A percentile compares a stretch with the other conserved stretches of the same genome.
Evolutionary conservation across 2,888 invertebrate genomes (phyloP).

Genomic region (Hoplodrina ambigua): DNA sequence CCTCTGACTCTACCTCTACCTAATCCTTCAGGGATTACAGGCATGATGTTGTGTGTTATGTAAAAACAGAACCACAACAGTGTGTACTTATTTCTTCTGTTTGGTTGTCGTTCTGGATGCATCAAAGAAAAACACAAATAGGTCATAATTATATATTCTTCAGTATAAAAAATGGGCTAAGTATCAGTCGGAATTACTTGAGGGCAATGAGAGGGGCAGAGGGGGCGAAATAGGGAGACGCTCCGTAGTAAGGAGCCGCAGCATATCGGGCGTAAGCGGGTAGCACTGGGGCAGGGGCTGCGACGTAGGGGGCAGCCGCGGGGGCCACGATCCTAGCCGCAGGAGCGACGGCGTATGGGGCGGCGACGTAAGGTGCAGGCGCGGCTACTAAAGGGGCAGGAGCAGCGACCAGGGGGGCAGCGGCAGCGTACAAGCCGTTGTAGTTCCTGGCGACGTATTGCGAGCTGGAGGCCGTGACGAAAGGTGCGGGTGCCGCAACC

Average conservation of each 20-base stretch:
- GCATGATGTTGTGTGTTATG: too few relatives aligned
- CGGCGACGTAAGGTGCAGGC: constrained; percentile 48
- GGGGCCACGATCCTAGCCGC: constrained; percentile 64
- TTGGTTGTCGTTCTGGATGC: not conserved
- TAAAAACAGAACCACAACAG: too few relatives aligned
- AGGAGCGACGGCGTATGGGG: constrained; percentile 67
- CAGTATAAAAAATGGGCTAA: constrained; percentile 69
- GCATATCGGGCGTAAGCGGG: constrained; percentile 68
- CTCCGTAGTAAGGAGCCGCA: constrained; percentile 65
- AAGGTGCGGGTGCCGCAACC: constrained; percentile 86
- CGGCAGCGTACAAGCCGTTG: constrained; percentile 87
- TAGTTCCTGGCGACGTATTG: constrained; percentile 92
- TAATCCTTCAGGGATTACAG: too few relatives aligned
- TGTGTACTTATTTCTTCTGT: too few relatives aligned
- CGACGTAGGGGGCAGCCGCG: constrained; percentile 70
- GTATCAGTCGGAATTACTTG: constrained; percentile 78
- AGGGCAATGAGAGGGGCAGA: constrained; percentile 80
- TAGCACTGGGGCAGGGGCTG: constrained; percentile 74
- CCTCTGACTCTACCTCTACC: too few relatives aligned
- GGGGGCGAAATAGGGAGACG: constrained; percentile 75
- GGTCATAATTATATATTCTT: constrained; percentile 51
- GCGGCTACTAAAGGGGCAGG: constrained; percentile 81
- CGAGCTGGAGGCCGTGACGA: constrained; percentile 92
- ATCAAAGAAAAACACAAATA: constrained; percentile 14
- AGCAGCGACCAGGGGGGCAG: constrained; percentile 86